Base-by-base conservation (phyloP, 1,140 invertebrate species). In the Calycopis cecrops region DNA sequence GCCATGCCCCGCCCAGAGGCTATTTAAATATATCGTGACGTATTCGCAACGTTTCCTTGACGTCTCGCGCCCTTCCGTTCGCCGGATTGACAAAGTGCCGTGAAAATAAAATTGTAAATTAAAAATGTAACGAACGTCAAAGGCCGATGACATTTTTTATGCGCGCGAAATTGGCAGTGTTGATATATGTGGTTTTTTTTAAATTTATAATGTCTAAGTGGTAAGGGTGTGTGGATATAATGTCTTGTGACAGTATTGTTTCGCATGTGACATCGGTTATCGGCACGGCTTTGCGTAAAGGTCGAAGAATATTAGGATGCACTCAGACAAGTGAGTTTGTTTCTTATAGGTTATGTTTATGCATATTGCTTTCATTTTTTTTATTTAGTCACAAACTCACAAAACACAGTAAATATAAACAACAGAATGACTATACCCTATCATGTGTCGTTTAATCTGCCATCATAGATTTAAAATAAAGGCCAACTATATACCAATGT, bases 1-100 rank as follows among this genome's bases (percentile, higher is more conserved):
- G 58, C 51, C 55, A 64, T 69, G 68, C 73, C 70, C 68, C 76
- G 69, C 69, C 70, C 70, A 73, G 67, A 76, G 70, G 69, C 64
- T 78, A 82, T 79, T 79, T 82, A 76, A 79, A 78, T 74, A 73
- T 67, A 63, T 55, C 60, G 63, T 75, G 75, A 82, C 76, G 79
- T 75, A 65, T 64, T 71, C 65, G 67, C 69, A 65, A 70, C 60
- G 63, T 73, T 73, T 79, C 73, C 75, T 77, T 75, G 72, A 75
- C 65, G 70, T 67, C 66, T 64, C 65, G 57, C 71, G 76, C 75
- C 76, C 75, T 82, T 82, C 74, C 69, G 56, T 54, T 54, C 44
- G 44, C 33, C 44, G 44, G 44, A 40, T 40, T 54, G 40, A 53
- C 40, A 42, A 16, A 16, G 38, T 14, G 38, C 14, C 2, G 40